Evolutionary conservation across 1,140 invertebrate genomes (phyloP).

Genomic region (Meloidogyne exigua): DNA sequence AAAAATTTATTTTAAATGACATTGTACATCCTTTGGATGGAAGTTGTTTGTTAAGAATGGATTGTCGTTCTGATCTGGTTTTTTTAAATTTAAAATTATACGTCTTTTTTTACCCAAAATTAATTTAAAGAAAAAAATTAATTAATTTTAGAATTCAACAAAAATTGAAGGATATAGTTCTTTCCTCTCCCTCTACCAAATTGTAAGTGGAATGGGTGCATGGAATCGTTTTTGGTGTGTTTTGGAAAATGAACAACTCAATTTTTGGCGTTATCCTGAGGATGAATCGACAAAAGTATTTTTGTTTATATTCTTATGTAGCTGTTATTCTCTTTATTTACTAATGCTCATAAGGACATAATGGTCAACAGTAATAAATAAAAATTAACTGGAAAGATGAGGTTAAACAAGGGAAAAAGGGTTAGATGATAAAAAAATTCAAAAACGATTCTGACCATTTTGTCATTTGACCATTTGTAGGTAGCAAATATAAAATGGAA

Average conservation of each 20-base stretch:
- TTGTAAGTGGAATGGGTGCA: constrained; percentile 35
- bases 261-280: constrained; percentile 40
- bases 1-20: constrained; percentile 36
- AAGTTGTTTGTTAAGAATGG: constrained; percentile 22
- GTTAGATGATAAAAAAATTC: too few species aligned
- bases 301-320: neutral
- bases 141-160: neutral
- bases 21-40: constrained; percentile 35
- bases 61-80: constrained; percentile 20
- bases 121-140: too few species aligned
- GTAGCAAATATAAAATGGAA: neutral
- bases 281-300: constrained; percentile 40
- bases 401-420: too few species aligned
- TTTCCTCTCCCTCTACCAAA: constrained; percentile 42
- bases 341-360: neutral
- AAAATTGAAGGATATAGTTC: constrained; percentile 22
- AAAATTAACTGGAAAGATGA: too few species aligned
- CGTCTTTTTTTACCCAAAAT: too few species aligned
- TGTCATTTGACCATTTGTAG: too few species aligned
- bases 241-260: constrained; percentile 16
- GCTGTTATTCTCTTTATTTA: too few species aligned
- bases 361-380: too few species aligned
- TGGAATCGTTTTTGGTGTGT: constrained; percentile 44
- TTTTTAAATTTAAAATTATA: too few species aligned
- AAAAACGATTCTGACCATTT: too few species aligned